Conservation (phyloP, 2,888 invertebrate species). For the Tanypteryx hageni region DNA sequence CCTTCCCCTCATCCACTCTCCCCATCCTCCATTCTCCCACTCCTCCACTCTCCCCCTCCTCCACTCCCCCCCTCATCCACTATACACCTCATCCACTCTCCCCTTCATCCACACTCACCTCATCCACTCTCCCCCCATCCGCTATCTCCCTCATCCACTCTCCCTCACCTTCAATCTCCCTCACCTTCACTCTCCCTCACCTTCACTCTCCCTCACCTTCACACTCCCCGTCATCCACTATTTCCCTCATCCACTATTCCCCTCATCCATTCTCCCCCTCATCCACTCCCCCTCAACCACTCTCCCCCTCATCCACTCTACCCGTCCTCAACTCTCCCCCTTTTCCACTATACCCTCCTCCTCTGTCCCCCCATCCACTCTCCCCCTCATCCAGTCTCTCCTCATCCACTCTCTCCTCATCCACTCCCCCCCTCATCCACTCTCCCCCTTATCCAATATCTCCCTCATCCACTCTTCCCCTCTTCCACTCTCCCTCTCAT, state of each 20-base stretch:
- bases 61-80: not conserved
- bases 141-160: not conserved
- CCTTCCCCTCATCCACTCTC: not conserved
- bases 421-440: not conserved
- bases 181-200: not conserved
- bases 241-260: not conserved
- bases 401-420: too few relatives aligned
- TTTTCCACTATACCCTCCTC: too few relatives aligned
- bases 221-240: not conserved
- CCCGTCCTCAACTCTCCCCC: too few relatives aligned
- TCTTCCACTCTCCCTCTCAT: not conserved
- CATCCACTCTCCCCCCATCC: not conserved
- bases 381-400: not conserved
- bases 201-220: not conserved
- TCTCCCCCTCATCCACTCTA: not conserved
- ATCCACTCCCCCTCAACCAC: not conserved
- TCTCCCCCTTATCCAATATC: too few relatives aligned
- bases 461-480: slow-evolving; percentile 1
- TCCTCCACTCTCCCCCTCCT: not conserved
- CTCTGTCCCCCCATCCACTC: not conserved
- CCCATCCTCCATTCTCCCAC: not conserved
- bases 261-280: not conserved
- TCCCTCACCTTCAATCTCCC: not conserved
- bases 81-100: not conserved
- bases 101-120: not conserved